A percentile compares a stretch with the other conserved stretches of the same genome.
Evolutionary conservation across 2,113 vertebrate genomes (phyloP).

Genomic region (Lophochroa leadbeateri): DNA sequence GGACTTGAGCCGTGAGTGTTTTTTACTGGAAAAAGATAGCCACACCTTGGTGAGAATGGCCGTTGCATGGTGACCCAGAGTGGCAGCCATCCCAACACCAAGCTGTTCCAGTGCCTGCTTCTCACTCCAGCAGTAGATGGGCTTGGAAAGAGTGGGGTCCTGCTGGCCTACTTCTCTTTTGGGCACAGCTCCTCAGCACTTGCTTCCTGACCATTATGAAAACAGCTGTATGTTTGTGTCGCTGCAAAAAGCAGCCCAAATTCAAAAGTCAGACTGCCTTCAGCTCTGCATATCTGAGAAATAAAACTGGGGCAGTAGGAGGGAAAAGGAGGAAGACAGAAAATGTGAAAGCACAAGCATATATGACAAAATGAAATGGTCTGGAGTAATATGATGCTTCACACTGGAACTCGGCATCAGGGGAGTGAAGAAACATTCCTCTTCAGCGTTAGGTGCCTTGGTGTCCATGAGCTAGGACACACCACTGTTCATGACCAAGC

Average conservation of each 20-base stretch:
- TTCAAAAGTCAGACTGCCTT: neutral
- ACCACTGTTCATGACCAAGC: accelerated
- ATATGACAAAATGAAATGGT: neutral
- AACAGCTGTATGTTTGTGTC: neutral
- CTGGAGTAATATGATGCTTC: neutral
- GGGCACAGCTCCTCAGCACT: neutral
- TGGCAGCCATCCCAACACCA: accelerated
- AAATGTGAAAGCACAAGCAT: neutral
- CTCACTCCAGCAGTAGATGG: neutral
- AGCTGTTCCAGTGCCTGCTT: neutral
- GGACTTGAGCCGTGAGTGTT: neutral
- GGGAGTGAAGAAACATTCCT: neutral
- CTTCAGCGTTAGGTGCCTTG: neutral
- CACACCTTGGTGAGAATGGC: neutral
- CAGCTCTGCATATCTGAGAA: neutral
- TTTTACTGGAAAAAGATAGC: neutral
- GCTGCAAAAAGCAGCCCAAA: neutral
- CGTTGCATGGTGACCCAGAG: neutral
- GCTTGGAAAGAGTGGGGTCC: neutral
- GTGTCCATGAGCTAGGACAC: neutral
- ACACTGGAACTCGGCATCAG: neutral
- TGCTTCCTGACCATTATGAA: neutral
- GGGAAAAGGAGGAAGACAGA: neutral
- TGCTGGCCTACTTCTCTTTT: neutral
- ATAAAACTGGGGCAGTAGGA: neutral